Evolutionary conservation across 2,113 vertebrate genomes (phyloP).

Genomic region (Dicrurus megarhynchus): DNA sequence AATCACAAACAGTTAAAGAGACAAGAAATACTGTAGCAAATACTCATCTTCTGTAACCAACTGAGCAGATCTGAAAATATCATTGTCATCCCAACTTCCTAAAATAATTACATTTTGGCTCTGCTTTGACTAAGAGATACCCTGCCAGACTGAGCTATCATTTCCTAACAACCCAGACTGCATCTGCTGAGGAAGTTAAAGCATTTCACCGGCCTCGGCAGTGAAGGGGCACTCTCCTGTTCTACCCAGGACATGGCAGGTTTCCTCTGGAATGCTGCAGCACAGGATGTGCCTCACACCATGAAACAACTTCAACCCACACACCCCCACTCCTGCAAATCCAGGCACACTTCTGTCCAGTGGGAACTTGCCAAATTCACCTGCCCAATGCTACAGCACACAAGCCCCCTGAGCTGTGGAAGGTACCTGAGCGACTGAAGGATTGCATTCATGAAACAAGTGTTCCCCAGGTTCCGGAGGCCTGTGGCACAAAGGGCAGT

Average conservation of each 20-base stretch:
- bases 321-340: background rate
- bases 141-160: background rate
- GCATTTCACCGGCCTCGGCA: rapidly evolving
- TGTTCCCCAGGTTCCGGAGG: constrained; percentile 94
- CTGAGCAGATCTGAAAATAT: background rate
- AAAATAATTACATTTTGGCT: background rate
- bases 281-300: background rate
- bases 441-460: constrained; percentile 98
- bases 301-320: background rate
- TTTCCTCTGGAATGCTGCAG: background rate
- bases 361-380: background rate
- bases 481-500: constrained; percentile 87
- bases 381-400: background rate
- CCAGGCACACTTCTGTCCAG: background rate
- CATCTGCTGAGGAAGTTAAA: background rate
- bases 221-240: background rate
- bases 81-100: background rate
- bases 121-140: background rate
- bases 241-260: rapidly evolving
- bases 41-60: background rate
- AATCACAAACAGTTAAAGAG: background rate
- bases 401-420: rapidly evolving
- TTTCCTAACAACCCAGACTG: background rate
- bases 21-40: background rate
- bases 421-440: constrained; percentile 96